These are phyloP conservation scores for Denticeps clupeoides DNA, from an alignment of 2,797 vertebrate species.

Conservation along the genomic window DNA sequence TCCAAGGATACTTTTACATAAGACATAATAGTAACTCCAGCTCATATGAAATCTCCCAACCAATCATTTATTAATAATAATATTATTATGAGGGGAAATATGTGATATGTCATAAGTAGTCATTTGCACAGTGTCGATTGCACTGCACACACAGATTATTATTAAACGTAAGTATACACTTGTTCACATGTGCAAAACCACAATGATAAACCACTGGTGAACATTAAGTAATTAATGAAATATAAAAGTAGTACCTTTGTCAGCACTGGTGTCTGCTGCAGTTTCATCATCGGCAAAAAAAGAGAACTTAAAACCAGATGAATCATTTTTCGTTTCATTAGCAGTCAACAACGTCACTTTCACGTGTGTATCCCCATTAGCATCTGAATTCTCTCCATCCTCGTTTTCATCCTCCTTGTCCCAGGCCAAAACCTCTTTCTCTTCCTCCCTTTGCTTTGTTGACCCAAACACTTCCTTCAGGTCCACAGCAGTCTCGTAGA, in stretches of 20 bases:
- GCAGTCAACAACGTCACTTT: slow-evolving; percentile 18
- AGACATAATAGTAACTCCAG: too few species aligned
- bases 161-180: too few species aligned
- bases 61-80: too few species aligned
- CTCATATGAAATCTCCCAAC: too few species aligned
- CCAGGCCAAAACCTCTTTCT: slow-evolving; percentile 28
- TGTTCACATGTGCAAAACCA: too few species aligned
- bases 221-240: too few species aligned
- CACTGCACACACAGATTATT: too few species aligned
- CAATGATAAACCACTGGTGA: too few species aligned
- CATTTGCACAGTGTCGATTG: too few species aligned
- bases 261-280: slow-evolving; percentile 18
- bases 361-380: not conserved
- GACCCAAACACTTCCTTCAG: slow-evolving; percentile 71
- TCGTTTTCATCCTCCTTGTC: slow-evolving; percentile 36
- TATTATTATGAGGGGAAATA: too few species aligned
- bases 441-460: slow-evolving; percentile 24
- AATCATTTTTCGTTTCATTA: slow-evolving; percentile 15
- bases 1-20: not conserved
- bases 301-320: slow-evolving; percentile 69
- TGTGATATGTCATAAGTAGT: too few species aligned
- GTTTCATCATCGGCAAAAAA: slow-evolving; percentile 66
- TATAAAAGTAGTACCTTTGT: slow-evolving; percentile 50
- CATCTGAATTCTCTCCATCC: slow-evolving; percentile 17
- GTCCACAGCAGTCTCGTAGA: slow-evolving; percentile 64